Evolutionary conservation across 2,888 invertebrate species (phyloP), one percentile per base, ranked within the genome.

Genomic region (Saturnia japonica): DNA sequence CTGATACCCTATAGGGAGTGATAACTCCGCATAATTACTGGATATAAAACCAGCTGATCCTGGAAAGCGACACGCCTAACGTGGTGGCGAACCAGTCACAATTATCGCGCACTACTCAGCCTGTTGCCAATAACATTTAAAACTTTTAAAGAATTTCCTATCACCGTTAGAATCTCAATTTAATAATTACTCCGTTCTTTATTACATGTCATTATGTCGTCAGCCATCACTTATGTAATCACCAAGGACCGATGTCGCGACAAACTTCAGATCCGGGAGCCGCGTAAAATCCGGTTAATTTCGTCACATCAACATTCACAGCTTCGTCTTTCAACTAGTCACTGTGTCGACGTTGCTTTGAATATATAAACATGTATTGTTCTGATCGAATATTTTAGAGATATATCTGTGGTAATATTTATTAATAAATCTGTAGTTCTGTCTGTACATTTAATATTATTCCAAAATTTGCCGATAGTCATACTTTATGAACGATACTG

Each of bases 261-360:
- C 40, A n/a, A 64, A 40, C n/a, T 64, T n/a, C n/a, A 69, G 64
- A 69, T 69, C 69, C 69, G 69, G 69, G 62, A 60, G 28, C 40
- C 19, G 9, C 47, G 64, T 64, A 25, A 64, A 69, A 64, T 69
- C 69, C 69, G 69, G 69, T 43, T 69, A 22, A 62, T 69, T 64
- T 69, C 62, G 51, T 69, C 60, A 69, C 22, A 69, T 40, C 47
- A 68, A 47, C 54, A 54, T 68, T 47, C 64, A 64, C 64, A 40
- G 64, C 40, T n/a, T n/a, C 64, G 40, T 64, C 64, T 60, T 40
- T 40, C 64, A 64, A 40, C 64, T 40, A 64, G 64, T 7, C 43
- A 45, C 43, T 45, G 62, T 40, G 11, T 43, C 60, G 45, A 43
- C 22, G 60, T 43, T 16, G 25, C 16, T 16, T 2, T n/a, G 64